Conservation (phyloP, 2,888 invertebrate species). For the Papilio protenor region DNA sequence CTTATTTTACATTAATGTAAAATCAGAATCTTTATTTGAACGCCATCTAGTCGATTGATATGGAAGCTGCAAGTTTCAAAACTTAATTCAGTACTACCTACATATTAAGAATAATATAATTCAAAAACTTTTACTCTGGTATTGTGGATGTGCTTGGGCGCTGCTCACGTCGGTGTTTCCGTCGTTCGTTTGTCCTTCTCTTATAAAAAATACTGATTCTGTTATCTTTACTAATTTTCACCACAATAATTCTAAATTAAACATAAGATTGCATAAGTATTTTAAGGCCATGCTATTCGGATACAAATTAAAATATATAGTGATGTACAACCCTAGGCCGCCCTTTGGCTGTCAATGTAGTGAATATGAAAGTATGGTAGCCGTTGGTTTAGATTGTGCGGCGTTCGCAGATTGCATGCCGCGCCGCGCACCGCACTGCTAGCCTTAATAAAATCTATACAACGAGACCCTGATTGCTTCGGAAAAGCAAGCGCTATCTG, state of each 20-base stretch:
- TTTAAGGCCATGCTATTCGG: neutral
- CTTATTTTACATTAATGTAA: neutral
- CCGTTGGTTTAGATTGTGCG: conserved; percentile 65
- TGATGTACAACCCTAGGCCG: conserved; percentile 56
- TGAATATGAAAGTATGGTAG: conserved; percentile 69
- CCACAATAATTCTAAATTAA: neutral
- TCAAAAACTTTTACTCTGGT: too few relatives aligned
- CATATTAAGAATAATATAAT: too few relatives aligned
- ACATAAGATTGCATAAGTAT: neutral
- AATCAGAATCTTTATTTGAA: neutral
- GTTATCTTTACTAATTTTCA: neutral
- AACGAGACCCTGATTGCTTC: conserved; percentile 51
- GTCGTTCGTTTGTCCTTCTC: too few relatives aligned
- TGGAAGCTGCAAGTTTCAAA: neutral
- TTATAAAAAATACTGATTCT: neutral
- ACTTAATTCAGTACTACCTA: too few relatives aligned
- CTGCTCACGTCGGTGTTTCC: too few relatives aligned
- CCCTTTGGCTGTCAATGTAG: conserved; percentile 68
- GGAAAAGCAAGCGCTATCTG: conserved; percentile 48
- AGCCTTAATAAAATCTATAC: conserved; percentile 53
- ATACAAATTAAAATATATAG: conserved; percentile 36
- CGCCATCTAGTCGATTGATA: too few relatives aligned
- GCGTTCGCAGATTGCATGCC: conserved; percentile 58
- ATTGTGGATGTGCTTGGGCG: too few relatives aligned
- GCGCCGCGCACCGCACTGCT: conserved; percentile 47